These are phyloP conservation scores for Rhabdomys dilectus DNA, from an alignment of 2,113 vertebrate genomes.

Conservation along the genomic window DNA sequence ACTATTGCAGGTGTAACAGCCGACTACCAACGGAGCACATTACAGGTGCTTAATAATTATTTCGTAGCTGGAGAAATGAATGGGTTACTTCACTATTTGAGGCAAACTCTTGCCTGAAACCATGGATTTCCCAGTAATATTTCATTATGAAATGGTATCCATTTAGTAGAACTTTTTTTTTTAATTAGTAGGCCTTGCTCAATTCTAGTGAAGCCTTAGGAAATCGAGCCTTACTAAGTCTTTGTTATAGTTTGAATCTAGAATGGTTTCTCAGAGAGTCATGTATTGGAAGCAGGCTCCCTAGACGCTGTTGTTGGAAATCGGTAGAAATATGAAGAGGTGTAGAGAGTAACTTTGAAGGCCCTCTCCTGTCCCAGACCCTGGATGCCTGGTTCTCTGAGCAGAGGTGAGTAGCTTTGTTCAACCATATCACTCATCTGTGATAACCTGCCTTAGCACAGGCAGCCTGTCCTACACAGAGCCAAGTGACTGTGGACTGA, in stretches of 20 bases:
- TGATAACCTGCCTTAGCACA: neutral
- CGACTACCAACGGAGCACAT: neutral
- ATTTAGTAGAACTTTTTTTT: neutral
- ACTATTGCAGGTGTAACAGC: neutral
- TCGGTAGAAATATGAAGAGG: neutral
- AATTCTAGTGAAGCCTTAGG: neutral
- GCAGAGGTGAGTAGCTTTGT: neutral
- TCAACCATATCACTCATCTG: neutral
- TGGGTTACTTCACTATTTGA: neutral
- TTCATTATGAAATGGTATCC: neutral
- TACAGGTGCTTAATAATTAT: neutral
- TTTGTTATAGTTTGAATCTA: neutral
- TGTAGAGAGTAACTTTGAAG: neutral
- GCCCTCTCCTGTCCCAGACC: neutral
- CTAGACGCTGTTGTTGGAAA: neutral
- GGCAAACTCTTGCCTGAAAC: constrained; percentile 1
- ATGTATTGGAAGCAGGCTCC: neutral
- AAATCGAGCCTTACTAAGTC: neutral
- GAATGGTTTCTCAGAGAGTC: neutral
- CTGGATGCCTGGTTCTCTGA: neutral
- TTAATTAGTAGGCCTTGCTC: neutral
- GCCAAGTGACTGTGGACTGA: neutral
- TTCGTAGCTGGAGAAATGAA: neutral
- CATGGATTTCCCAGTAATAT: neutral
- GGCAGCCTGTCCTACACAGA: neutral